Percentiles rank a stretch among this genome's conserved stretches.
These are phyloP conservation scores for Brachynemurus nebulosus DNA, from an alignment of 2,888 invertebrate genomes.

Conservation along the genomic window DNA sequence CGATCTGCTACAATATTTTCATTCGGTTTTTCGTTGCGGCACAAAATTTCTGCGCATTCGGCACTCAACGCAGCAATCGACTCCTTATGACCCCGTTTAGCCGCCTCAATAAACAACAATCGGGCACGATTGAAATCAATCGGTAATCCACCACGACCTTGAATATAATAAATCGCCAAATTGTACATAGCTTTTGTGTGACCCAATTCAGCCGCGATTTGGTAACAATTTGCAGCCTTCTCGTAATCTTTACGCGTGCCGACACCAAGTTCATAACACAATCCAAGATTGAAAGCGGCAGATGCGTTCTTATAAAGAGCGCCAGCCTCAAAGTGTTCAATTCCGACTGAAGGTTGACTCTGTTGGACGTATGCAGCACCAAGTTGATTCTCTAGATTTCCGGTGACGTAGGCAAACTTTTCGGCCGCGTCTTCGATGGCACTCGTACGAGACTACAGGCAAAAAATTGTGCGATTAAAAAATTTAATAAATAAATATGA, in stretches of 20 bases:
- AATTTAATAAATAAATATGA: no score
- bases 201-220: conserved; percentile 46
- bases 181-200: conserved; percentile 49
- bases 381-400: conserved; percentile 44
- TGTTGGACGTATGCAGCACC: conserved; percentile 45
- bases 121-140: conserved; percentile 37
- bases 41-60: no score
- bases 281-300: conserved; percentile 51
- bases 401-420: conserved; percentile 37
- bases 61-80: conserved; percentile 42
- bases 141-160: conserved; percentile 45
- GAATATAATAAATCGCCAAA: conserved; percentile 50
- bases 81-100: conserved; percentile 40
- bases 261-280: conserved; percentile 53
- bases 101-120: conserved; percentile 39
- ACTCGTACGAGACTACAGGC: no score
- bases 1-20: no score
- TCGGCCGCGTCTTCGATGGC: conserved; percentile 24
- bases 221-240: conserved; percentile 52
- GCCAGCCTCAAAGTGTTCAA: conserved; percentile 39
- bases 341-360: conserved; percentile 37
- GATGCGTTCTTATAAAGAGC: conserved; percentile 43
- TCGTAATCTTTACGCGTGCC: conserved; percentile 44
- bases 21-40: no score
- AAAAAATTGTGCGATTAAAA: no score